phyloP scores from a whole-genome alignment of 2,888 invertebrate genomes.

The Cryptocheilus praepositus region DNA sequence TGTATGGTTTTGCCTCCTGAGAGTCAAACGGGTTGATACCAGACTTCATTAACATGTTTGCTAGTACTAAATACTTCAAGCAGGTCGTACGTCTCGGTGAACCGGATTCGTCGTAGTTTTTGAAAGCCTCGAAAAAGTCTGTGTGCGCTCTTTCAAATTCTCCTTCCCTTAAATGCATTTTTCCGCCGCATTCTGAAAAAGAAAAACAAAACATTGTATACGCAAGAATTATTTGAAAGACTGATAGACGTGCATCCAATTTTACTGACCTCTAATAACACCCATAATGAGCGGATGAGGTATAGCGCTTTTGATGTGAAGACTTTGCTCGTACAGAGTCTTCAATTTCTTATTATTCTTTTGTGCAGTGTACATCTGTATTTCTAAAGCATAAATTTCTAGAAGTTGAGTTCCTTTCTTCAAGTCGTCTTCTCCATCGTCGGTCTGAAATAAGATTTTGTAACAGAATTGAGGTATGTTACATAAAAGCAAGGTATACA shows the following conservation, averaged over 20 bases:
- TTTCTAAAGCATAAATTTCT: constrained; percentile 99
- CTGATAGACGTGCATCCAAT: neutral
- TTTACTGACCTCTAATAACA: constrained; percentile 89
- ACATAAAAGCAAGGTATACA: no score
- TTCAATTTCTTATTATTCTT: constrained; percentile 99
- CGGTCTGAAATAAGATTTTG: constrained; percentile 81
- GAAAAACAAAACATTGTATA: no score
- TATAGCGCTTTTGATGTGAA: constrained; percentile 99
- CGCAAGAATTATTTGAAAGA: neutral
- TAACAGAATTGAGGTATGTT: neutral
- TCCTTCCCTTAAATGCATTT: constrained; percentile 99
- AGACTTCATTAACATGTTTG: constrained; percentile 99
- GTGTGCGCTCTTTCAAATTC: constrained; percentile 99
- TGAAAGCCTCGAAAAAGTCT: constrained; percentile 99
- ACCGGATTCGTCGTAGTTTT: constrained; percentile 99
- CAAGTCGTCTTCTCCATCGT: constrained; percentile 97
- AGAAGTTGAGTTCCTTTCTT: constrained; percentile 98
- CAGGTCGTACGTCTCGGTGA: constrained; percentile 97
- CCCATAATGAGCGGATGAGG: constrained; percentile 99
- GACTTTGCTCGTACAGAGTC: constrained; percentile 96
- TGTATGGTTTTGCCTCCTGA: constrained; percentile 99
- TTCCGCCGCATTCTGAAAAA: constrained; percentile 94
- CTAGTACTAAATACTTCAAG: constrained; percentile 97
- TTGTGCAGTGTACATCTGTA: constrained; percentile 99
- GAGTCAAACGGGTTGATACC: constrained; percentile 99